phyloP scores from a whole-genome alignment of 1,140 invertebrate genomes.

The Bursaphelenchus mucronatus region DNA sequence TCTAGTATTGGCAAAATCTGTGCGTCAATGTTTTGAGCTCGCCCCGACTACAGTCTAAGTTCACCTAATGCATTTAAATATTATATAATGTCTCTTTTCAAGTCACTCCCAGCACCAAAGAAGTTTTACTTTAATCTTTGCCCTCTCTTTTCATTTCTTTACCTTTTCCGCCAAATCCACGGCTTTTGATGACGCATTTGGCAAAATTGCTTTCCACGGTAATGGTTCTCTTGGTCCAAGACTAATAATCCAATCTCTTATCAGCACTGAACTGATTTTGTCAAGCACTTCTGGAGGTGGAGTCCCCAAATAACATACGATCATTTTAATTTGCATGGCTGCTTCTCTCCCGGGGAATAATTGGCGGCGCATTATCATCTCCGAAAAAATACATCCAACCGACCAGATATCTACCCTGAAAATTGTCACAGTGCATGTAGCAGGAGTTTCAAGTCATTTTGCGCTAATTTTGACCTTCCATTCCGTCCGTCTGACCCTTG shows the following conservation, averaged over 20 bases:
- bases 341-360: constrained; percentile 93
- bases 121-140: no score
- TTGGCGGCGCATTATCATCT: constrained; percentile 84
- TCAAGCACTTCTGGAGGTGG: constrained; percentile 31
- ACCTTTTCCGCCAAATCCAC: constrained; percentile 19
- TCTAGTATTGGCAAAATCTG: no score
- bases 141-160: constrained; percentile 28
- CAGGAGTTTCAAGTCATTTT: constrained; percentile 66
- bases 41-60: no score
- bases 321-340: constrained; percentile 50
- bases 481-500: background rate
- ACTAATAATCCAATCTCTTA: constrained; percentile 18
- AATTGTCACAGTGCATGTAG: background rate
- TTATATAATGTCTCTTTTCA: no score
- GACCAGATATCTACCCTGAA: constrained; percentile 88
- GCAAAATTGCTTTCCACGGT: constrained; percentile 23
- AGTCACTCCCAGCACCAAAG: no score
- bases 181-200: constrained; percentile 5
- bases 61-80: no score
- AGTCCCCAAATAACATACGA: constrained; percentile 45
- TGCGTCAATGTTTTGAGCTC: no score
- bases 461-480: background rate
- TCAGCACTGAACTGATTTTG: constrained; percentile 5
- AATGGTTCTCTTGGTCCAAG: constrained; percentile 14
- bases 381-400: constrained; percentile 95